Evolutionary conservation across 1,140 invertebrate species (phyloP), one percentile per base, ranked within the genome.

Genomic region (Drosophila kanapiae): DNA sequence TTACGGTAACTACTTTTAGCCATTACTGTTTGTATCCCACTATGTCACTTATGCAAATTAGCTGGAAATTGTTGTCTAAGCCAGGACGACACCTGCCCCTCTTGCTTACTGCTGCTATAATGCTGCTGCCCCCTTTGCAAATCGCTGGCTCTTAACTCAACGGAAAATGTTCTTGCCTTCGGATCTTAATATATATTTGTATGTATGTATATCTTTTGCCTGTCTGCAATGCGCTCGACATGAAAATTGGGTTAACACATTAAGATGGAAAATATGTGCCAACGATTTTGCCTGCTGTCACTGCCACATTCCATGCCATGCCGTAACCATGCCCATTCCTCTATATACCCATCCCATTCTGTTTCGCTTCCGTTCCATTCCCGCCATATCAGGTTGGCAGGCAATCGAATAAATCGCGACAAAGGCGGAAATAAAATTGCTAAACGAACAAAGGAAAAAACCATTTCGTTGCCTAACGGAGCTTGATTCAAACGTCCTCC

Each of bases 201-300:
- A 16, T 48, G 9, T 33, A 13, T 23, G 13, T 40, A n/a, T 14
- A 33, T 33, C n/a, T 48, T 38, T 64, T 37, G 47, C 49, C 6
- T n/a, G 35, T 18, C 47, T 29, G 64, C 35, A 71, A 78, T 61
- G 63, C 80, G 71, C 76, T 83, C 84, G 48, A 80, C 80, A 67
- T 65, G 80, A 80, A 88, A 87, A 87, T 88, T 87, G 83, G 83
- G 83, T 88, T 87, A 87, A 84, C 84, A 87, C 83, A 88, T 87
- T 87, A 77, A 80, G 76, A 69, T 76, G 63, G 60, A 38, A 78
- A 83, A 82, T 71, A 62, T 75, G 75, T 74, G 57, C 43, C 68
- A 51, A 31, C 54, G 53, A 38, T 48, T 60, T 59, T 71, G 11
- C 68, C 38, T 45, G 67, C 27, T 79, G 76, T 67, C 40, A 78